These are phyloP conservation scores for Caenorhabditis sp. DNA, from an alignment of 2,888 invertebrate genomes.

Conservation along the genomic window DNA sequence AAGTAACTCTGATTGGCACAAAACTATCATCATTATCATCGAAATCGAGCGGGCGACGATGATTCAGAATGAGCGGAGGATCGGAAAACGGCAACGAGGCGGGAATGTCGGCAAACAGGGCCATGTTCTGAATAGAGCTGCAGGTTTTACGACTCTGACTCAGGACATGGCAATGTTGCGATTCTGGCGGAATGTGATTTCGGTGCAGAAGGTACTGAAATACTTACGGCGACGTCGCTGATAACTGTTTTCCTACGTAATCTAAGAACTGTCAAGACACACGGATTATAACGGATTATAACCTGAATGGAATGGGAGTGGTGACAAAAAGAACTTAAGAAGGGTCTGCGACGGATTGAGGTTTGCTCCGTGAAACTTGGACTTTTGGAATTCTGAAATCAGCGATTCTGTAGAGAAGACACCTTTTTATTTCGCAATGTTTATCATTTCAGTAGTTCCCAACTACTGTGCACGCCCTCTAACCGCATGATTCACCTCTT, in stretches of 20 bases:
- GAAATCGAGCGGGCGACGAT: constrained; percentile 12
- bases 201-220: constrained; percentile 4
- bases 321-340: too few species aligned
- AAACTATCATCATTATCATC: constrained; percentile 45
- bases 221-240: neutral
- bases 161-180: neutral
- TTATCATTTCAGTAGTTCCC: too few species aligned
- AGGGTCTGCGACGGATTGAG: too few species aligned
- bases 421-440: too few species aligned
- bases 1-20: neutral
- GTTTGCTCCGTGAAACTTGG: too few species aligned
- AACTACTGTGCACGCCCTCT: too few species aligned
- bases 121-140: constrained; percentile 20
- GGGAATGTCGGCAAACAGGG: constrained; percentile 19
- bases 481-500: too few species aligned
- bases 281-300: neutral
- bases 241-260: neutral
- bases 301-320: too few species aligned
- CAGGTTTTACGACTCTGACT: constrained; percentile 30
- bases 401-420: too few species aligned
- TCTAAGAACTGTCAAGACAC: constrained; percentile 2
- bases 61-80: constrained; percentile 21
- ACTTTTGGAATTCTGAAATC: too few species aligned
- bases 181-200: neutral
- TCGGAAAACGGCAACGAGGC: neutral